These are phyloP conservation scores for Mythimna impura DNA, from an alignment of 2,888 invertebrate genomes.

Conservation along the genomic window DNA sequence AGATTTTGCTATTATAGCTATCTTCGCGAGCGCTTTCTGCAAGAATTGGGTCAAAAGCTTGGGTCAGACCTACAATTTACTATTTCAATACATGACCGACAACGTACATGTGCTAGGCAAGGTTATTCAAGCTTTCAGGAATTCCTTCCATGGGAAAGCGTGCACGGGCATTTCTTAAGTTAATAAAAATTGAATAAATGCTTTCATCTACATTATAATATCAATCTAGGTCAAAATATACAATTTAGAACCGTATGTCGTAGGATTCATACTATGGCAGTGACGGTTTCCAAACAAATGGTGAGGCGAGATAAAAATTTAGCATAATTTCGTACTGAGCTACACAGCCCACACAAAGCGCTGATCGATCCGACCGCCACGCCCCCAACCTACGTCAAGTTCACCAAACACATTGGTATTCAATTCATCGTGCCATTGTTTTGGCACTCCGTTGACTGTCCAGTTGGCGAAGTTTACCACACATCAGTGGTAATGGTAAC, in stretches of 20 bases:
- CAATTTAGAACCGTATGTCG: background rate
- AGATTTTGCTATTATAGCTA: background rate
- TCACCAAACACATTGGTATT: slow-evolving; percentile 58
- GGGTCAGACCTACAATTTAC: too few species aligned
- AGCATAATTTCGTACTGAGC: slow-evolving; percentile 14
- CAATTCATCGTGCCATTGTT: slow-evolving; percentile 43
- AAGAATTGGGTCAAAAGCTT: background rate
- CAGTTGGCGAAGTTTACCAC: slow-evolving; percentile 12
- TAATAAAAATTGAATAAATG: too few species aligned
- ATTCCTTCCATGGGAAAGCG: too few species aligned
- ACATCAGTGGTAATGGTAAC: background rate
- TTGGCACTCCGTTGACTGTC: slow-evolving; percentile 32
- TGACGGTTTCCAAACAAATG: slow-evolving; percentile 28
- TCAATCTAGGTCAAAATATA: background rate
- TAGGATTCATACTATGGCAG: slow-evolving; percentile 3
- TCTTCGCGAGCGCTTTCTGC: background rate
- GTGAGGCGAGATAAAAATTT: slow-evolving; percentile 21
- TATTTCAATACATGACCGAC: too few species aligned
- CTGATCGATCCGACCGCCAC: slow-evolving; percentile 43
- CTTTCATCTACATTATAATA: background rate
- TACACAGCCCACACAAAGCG: slow-evolving; percentile 31
- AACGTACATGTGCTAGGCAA: too few species aligned
- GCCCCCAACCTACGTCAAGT: slow-evolving; percentile 37
- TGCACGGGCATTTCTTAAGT: background rate
- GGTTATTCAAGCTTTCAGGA: too few species aligned